Conservation (phyloP, 2,797 vertebrate species). For the Ibycter americanus region DNA sequence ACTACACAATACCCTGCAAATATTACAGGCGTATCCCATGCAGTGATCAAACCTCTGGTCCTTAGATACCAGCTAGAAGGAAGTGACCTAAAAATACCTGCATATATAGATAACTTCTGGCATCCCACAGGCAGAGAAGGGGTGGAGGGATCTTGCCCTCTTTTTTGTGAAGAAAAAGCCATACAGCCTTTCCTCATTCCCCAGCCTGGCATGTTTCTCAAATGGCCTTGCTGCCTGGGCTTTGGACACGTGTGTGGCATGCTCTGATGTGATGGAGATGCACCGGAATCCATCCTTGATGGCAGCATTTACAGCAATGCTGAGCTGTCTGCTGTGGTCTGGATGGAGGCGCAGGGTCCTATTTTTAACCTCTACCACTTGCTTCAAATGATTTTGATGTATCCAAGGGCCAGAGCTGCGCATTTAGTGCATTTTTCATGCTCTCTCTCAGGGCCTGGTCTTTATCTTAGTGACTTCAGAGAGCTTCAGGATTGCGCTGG, state of each 20-base stretch:
- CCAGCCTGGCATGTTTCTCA: background rate
- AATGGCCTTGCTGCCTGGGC: background rate
- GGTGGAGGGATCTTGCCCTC: background rate
- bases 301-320: background rate
- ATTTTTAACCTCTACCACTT: background rate
- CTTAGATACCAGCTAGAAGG: background rate
- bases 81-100: background rate
- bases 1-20: background rate
- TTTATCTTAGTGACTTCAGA: constrained; percentile 59
- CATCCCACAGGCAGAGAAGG: background rate
- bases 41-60: background rate
- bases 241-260: background rate
- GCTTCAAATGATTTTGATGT: constrained; percentile 39
- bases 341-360: background rate
- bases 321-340: background rate
- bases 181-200: background rate
- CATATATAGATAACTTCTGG: background rate
- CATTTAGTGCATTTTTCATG: background rate
- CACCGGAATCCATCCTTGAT: background rate
- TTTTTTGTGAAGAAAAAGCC: background rate
- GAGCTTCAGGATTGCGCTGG: background rate
- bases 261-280: background rate
- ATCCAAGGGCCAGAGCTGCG: background rate
- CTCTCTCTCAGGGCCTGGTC: constrained; percentile 47
- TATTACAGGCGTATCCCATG: background rate